Base-by-base conservation (phyloP, 35 echinoderm and acorn worm genomes). In the Ophiothrix spiculata region DNA sequence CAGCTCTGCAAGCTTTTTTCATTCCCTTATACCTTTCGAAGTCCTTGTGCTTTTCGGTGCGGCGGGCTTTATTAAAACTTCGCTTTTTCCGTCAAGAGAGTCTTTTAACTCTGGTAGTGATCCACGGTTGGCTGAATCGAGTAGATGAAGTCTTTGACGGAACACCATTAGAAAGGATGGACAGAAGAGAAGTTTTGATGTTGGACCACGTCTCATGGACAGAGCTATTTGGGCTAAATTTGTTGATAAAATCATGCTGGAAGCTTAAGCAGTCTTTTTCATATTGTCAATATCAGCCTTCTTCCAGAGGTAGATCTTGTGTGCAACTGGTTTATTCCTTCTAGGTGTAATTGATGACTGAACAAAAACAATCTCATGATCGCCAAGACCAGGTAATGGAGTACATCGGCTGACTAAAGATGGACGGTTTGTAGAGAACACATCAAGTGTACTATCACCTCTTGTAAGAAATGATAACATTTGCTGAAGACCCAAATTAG, bases 101-200 rank as follows among this genome's bases (percentile, higher is more conserved):
- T n/a, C 74, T 14, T 35, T 86, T 86, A 37, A 86, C 74, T 36
- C 38, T 34, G 15, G 74, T 86, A 1, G 84, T 86, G 74, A 86
- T 86, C 63, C 84, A 86, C 79, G 74, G 84, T 45, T 86, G 84
- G 39, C 79, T 78, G 28, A 86, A 86, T 35, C 36, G 23, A 31
- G 84, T 79, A 39, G 84, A 77, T 78, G 84, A 38, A 28, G 79
- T 79, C 75, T 86, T 86, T 32, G 84, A 86, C 8, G 84, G 84
- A 19, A 86, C 74, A 76, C 56, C 14, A 36, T 77, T 86, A 14
- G 79, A 32, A 77, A 86, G 36, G 25, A 86, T 36, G 28, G 17
- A 14, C 33, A 77, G n/a, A 31, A 78, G 35, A 1, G 75, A 31
- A 80, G 32, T 35, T 39, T 86, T 86, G 38, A 86, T 79, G 36